phyloP scores from a whole-genome alignment of 2,113 vertebrate genomes.

The Zosterops lateralis region DNA sequence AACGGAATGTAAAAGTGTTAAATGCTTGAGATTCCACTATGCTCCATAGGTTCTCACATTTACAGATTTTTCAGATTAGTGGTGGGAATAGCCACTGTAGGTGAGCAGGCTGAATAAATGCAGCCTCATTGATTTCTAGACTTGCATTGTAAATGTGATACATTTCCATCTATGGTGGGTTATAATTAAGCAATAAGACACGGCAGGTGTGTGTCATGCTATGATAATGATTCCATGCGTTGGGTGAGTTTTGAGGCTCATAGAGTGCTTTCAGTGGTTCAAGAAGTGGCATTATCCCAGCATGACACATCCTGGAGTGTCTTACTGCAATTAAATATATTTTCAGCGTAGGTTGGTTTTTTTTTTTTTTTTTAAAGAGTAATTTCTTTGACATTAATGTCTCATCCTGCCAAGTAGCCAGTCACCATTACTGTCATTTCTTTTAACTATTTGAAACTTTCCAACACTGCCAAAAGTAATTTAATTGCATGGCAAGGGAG shows the following conservation, averaged over 20 bases:
- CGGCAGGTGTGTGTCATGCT: slow-evolving; percentile 85
- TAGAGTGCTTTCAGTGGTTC: slow-evolving; percentile 85
- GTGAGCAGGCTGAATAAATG: slow-evolving; percentile 68
- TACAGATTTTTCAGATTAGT: slow-evolving; percentile 17
- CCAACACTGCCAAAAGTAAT: slow-evolving; percentile 53
- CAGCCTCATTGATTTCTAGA: slow-evolving; percentile 74
- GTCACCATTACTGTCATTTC: slow-evolving; percentile 66
- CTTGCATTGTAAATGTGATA: slow-evolving; percentile 77
- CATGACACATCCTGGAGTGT: slow-evolving; percentile 83
- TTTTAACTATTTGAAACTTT: slow-evolving; percentile 70
- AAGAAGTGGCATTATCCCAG: slow-evolving; percentile 86
- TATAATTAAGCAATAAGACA: slow-evolving; percentile 87
- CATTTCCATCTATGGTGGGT: slow-evolving; percentile 81
- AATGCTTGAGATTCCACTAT: neutral
- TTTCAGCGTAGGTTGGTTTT: slow-evolving; percentile 64
- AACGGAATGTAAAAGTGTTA: neutral
- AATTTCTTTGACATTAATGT: slow-evolving; percentile 80
- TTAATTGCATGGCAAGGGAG: slow-evolving; percentile 7
- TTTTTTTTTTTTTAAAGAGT: slow-evolving; percentile 65
- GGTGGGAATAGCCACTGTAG: slow-evolving; percentile 47
- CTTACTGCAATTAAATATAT: slow-evolving; percentile 81
- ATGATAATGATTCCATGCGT: slow-evolving; percentile 85
- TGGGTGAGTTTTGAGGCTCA: slow-evolving; percentile 82
- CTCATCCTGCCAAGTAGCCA: slow-evolving; percentile 76
- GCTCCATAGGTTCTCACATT: neutral